Evolutionary conservation across 1,140 invertebrate genomes (phyloP), one percentile per base, ranked within the genome.

Genomic region (Plodia interpunctella): DNA sequence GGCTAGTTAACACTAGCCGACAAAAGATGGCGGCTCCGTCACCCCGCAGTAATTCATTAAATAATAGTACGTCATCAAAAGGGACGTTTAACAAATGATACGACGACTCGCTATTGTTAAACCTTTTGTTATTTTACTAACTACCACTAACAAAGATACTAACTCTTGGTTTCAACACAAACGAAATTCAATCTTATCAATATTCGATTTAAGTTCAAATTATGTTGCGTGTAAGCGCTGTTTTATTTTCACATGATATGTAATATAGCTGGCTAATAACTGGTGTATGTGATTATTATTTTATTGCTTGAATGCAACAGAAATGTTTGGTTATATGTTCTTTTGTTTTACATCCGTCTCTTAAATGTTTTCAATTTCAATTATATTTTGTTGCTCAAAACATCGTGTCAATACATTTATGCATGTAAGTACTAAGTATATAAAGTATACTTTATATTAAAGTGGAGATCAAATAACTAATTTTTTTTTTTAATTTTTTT

Each of bases 81-180:
- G 83, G 83, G 83, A 87, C 81, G 80, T 76, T 84, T 83, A 81
- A 86, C 86, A 88, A 88, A 88, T 87, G 86, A 88, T 86, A 88
- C 73, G 66, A 76, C 73, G 66, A 76, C 73, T 72, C 78, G 66
- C 78, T 80, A 86, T 86, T 84, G 81, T 87, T 83, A 71, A 78
- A 79, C 59, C 75, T 83, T 78, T 80, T 86, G 78, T 84, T 84
- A 73, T 79, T 83, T 81, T 74, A 69, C 68, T 18, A 53, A 25
- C 21, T n/a, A 8, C 51, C 8, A 53, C 19, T n/a, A 53, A 44
- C 19, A 53, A 51, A 25, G 19, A 25, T 53, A n/a, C 8, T 25
- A 53, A 53, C 51, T 21, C 19, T 21, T 25, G 0, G 2, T 25
- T 13, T 1, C 17, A 5, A 21, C 8, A 18, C 20, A 59, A 17